Conservation (phyloP, 2,797 vertebrate genomes). For the Cyclopterus lumpus region DNA sequence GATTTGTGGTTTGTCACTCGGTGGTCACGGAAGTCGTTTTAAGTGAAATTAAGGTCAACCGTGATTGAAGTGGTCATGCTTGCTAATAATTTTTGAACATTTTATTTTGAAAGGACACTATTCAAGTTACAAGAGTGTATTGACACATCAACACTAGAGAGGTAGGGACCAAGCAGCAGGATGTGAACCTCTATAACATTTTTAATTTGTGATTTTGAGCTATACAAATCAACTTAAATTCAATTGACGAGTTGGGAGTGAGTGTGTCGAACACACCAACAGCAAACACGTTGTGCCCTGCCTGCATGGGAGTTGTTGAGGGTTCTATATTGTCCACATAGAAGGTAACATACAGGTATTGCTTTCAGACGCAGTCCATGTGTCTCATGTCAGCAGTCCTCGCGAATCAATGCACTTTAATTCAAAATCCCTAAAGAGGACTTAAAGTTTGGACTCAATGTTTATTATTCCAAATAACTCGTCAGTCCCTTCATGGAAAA, state of each 20-base stretch:
- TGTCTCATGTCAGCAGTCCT: conserved; percentile 9
- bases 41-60: background rate
- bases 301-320: too few species aligned
- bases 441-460: conserved; percentile 22
- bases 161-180: too few species aligned
- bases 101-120: background rate
- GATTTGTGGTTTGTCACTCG: background rate
- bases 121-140: too few species aligned
- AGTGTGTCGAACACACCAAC: too few species aligned
- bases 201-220: too few species aligned
- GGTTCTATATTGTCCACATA: too few species aligned
- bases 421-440: conserved; percentile 18
- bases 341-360: background rate
- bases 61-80: background rate
- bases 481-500: conserved; percentile 15
- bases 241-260: too few species aligned
- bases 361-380: background rate
- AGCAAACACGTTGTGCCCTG: too few species aligned
- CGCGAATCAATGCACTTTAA: background rate
- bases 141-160: too few species aligned
- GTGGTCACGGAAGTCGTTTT: background rate
- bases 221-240: too few species aligned
- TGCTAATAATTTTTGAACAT: background rate
- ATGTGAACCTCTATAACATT: too few species aligned
- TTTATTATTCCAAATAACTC: conserved; percentile 29